These are phyloP conservation scores for Protobothrops mucrosquamatus DNA, from an alignment of 2,113 vertebrate genomes.

Conservation along the genomic window DNA sequence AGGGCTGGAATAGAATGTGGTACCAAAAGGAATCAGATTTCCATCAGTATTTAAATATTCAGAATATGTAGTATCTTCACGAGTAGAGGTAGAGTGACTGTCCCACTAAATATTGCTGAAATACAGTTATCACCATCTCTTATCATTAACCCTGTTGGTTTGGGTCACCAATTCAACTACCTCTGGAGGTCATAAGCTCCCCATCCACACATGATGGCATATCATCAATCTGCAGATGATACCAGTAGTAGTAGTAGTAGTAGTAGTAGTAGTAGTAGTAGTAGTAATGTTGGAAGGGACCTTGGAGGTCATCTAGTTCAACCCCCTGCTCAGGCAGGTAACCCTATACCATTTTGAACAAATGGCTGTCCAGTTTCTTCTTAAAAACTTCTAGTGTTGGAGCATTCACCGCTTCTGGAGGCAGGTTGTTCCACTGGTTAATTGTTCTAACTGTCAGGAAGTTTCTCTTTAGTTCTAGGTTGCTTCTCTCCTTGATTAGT, in stretches of 20 bases:
- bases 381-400: too few species aligned
- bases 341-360: too few species aligned
- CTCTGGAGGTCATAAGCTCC: not conserved
- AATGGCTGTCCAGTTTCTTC: too few species aligned
- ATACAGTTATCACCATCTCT: not conserved
- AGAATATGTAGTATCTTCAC: not conserved
- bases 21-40: not conserved
- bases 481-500: too few species aligned
- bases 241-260: not conserved
- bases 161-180: not conserved
- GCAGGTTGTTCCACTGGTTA: too few species aligned
- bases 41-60: not conserved
- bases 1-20: constrained; percentile 32
- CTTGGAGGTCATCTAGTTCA: too few species aligned
- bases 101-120: not conserved
- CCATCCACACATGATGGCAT: not conserved
- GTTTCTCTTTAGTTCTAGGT: too few species aligned
- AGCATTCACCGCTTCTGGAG: too few species aligned
- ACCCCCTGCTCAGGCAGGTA: too few species aligned
- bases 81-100: not conserved
- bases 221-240: not conserved
- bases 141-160: not conserved
- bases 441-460: too few species aligned
- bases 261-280: too few species aligned
- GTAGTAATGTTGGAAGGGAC: too few species aligned